A percentile compares a stretch with the other conserved stretches of the same genome.
Conservation (phyloP, 2,113 vertebrate species). For the Neodontobutis hainanensis region DNA sequence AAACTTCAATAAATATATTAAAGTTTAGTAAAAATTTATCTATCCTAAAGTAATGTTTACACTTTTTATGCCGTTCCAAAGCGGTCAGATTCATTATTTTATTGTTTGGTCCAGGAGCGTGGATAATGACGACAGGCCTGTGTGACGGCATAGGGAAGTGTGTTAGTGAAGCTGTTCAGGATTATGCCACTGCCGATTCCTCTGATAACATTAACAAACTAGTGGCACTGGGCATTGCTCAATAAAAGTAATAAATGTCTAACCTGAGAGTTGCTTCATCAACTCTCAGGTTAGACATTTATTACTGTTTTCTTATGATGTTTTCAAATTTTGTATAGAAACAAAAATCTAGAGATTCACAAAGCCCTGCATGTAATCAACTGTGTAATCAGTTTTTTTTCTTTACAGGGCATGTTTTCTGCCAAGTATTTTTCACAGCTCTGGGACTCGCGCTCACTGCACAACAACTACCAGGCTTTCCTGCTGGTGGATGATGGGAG, state of each 20-base stretch:
- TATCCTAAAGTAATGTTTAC: too few relatives aligned
- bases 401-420: conserved; percentile 84
- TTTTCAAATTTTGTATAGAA: neutral
- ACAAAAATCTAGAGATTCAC: neutral
- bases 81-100: too few relatives aligned
- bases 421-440: conserved; percentile 73
- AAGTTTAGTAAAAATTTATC: too few relatives aligned
- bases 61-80: too few relatives aligned
- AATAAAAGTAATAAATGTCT: too few relatives aligned
- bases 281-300: conserved; percentile 81
- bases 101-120: conserved; percentile 77
- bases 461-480: conserved; percentile 90
- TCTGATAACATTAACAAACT: conserved; percentile 80
- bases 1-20: too few relatives aligned
- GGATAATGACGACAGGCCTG: conserved; percentile 87
- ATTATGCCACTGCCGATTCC: conserved; percentile 82
- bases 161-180: conserved; percentile 86
- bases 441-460: conserved; percentile 74
- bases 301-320: too few relatives aligned
- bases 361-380: too few relatives aligned
- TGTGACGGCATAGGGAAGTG: conserved; percentile 82
- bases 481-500: conserved; percentile 89
- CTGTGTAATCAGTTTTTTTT: neutral
- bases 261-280: too few relatives aligned
- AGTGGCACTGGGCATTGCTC: conserved; percentile 84